A percentile compares a stretch with the other conserved stretches of the same genome.
Evolutionary conservation across 2,113 vertebrate species (phyloP).

Genomic region (Pseudorasbora parva): DNA sequence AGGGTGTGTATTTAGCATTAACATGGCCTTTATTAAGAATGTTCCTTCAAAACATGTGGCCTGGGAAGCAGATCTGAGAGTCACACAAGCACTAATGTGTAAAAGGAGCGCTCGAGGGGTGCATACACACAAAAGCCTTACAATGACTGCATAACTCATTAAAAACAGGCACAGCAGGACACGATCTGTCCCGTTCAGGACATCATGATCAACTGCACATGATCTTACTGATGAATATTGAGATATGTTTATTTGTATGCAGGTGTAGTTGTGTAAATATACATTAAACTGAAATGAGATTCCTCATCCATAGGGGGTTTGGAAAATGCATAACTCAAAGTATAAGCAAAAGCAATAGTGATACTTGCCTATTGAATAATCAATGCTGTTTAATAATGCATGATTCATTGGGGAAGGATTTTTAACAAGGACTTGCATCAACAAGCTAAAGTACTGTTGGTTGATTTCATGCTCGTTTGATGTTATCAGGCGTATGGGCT

Average conservation of each 20-base stretch:
- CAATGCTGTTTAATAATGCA: constrained; percentile 1
- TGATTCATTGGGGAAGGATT: not conserved
- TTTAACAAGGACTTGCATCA: not conserved
- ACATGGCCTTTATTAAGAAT: constrained; percentile 69
- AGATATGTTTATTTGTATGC: not conserved
- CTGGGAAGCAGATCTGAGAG: constrained; percentile 47
- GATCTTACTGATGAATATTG: not conserved
- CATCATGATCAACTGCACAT: not conserved
- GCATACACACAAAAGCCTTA: constrained; percentile 61
- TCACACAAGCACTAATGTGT: constrained; percentile 61
- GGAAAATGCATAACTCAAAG: not conserved
- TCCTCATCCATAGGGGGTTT: not conserved
- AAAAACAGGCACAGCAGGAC: not conserved
- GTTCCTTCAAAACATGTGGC: constrained; percentile 21
- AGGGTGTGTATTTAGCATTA: constrained; percentile 63
- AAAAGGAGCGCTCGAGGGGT: constrained; percentile 57
- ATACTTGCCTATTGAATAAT: not conserved
- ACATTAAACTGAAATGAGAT: not conserved
- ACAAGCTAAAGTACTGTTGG: not conserved
- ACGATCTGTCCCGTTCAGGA: too few species aligned
- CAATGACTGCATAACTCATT: constrained; percentile 58
- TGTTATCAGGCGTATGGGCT: not conserved
- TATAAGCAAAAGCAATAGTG: not conserved
- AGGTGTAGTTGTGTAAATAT: not conserved
- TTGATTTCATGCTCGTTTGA: not conserved